Percentiles rank a stretch among this genome's conserved stretches.
Conservation (phyloP, 2,888 invertebrate genomes). For the Gisinianus flammeolus region DNA sequence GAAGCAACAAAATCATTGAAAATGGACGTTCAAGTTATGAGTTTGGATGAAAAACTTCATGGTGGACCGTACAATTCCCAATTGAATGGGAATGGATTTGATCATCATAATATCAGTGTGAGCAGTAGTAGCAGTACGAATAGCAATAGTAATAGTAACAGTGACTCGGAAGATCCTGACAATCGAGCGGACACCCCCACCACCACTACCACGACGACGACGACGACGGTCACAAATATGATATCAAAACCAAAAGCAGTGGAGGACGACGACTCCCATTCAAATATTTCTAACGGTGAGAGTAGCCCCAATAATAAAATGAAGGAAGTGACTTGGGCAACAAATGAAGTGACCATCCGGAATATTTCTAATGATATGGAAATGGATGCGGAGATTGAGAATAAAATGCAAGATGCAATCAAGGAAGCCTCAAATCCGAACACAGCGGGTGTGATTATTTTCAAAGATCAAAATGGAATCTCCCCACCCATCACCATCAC, state of each 20-base stretch:
- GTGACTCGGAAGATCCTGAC: neutral
- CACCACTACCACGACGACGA: no score
- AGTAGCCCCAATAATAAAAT: no score
- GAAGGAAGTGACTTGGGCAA: neutral
- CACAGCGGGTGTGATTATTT: constrained; percentile 32
- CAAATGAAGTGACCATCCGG: no score
- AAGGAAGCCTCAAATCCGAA: constrained; percentile 10
- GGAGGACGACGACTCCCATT: no score
- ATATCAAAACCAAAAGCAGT: no score
- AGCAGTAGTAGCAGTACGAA: neutral
- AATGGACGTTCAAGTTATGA: neutral
- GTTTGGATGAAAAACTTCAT: neutral
- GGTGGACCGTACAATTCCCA: neutral
- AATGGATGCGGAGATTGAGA: neutral
- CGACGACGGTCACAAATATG: no score
- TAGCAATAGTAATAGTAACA: neutral
- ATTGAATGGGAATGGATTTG: neutral
- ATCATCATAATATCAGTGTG: neutral
- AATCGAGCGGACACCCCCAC: no score
- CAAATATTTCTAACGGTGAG: no score
- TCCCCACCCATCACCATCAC: constrained; percentile 35
- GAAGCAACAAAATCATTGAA: no score
- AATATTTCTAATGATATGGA: neutral
- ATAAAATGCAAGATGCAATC: constrained; percentile 21
- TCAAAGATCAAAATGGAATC: constrained; percentile 35